Evolutionary conservation across 2,797 vertebrate genomes (phyloP).

Genomic region (Iguana delicatissima): DNA sequence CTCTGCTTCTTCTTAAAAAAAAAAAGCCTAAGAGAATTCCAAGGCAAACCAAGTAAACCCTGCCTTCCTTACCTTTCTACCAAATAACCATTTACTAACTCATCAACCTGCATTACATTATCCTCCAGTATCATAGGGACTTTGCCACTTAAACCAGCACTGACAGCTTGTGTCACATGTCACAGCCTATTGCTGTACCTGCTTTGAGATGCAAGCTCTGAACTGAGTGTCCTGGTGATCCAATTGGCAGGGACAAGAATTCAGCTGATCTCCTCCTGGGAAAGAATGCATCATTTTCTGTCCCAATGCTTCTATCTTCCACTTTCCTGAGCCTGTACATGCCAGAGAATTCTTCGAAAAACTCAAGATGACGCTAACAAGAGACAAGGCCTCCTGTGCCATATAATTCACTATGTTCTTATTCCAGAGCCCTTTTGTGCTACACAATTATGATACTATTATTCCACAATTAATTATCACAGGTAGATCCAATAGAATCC

Average conservation of each 20-base stretch:
- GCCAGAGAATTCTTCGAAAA: neutral
- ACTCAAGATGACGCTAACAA: neutral
- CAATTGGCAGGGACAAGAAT: neutral
- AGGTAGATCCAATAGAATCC: too few species aligned
- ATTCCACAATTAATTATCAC: too few species aligned
- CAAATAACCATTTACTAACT: neutral
- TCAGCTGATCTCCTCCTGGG: rapidly evolving
- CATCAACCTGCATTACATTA: neutral
- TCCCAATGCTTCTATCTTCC: rapidly evolving
- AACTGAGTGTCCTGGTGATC: neutral
- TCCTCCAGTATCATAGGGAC: neutral
- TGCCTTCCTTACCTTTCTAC: rapidly evolving
- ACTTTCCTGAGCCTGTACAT: neutral
- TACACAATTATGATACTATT: too few species aligned
- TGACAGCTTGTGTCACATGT: neutral
- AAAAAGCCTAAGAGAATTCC: too few species aligned
- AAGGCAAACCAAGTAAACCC: neutral
- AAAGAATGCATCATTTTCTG: rapidly evolving
- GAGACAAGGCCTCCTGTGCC: neutral
- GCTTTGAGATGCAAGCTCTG: neutral
- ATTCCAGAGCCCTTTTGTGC: neutral
- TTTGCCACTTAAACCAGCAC: neutral
- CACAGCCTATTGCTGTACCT: neutral
- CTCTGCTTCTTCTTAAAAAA: neutral
- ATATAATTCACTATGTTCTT: neutral